A percentile compares a stretch with the other conserved stretches of the same genome.
Evolutionary conservation across 2,113 vertebrate genomes (phyloP).

Genomic region (Boulengerochromis microlepis): DNA sequence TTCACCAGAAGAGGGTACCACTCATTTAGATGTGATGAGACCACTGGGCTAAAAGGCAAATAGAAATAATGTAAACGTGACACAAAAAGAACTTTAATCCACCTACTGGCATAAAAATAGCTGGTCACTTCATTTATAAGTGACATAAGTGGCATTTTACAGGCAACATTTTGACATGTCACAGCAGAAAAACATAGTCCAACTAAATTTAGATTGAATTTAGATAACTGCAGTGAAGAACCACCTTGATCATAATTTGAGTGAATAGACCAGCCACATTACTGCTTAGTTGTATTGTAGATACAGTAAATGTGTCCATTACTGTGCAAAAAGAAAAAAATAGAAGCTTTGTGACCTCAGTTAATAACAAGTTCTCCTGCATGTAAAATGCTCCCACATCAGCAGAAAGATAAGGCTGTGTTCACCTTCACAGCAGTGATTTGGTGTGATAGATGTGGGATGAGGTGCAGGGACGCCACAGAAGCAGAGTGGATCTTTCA

Average conservation of each 20-base stretch:
- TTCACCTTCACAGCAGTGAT: background rate
- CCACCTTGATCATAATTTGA: background rate
- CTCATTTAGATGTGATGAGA: background rate
- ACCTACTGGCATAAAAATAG: background rate
- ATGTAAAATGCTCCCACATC: background rate
- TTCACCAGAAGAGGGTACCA: conserved; percentile 34
- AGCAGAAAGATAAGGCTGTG: background rate
- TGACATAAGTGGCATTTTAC: background rate
- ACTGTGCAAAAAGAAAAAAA: background rate
- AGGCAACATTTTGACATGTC: background rate
- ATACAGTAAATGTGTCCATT: background rate
- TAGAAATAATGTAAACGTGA: background rate
- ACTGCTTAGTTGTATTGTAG: background rate
- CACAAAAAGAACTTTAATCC: background rate
- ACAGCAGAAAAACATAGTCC: background rate
- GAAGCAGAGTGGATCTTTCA: background rate
- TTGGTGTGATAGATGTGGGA: background rate
- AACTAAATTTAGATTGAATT: background rate
- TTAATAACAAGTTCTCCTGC: background rate
- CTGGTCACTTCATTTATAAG: background rate
- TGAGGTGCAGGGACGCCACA: background rate
- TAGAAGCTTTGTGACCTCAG: background rate
- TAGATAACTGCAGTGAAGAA: background rate
- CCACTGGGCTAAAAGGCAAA: background rate
- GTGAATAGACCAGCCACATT: background rate